Evolutionary conservation across 1,140 invertebrate genomes (phyloP), one percentile per base, ranked within the genome.

Genomic region (Zaprionus vittiger): DNA sequence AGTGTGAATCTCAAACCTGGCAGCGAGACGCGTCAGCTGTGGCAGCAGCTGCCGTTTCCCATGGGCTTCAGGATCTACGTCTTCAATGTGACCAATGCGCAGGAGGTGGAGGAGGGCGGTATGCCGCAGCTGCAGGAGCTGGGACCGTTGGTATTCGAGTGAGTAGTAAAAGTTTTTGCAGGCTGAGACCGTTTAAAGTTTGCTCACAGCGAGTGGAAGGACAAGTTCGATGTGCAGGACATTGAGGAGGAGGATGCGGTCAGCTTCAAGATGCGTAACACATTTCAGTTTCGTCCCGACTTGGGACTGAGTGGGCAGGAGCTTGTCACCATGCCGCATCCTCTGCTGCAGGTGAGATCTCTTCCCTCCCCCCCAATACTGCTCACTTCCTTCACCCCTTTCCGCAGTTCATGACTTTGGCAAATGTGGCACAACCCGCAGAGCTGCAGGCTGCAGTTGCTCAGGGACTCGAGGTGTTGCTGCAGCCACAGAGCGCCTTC

Each of bases 81-180:
- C 17, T 98, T 97, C 89, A 97, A 98, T 87, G 94, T 97, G 5
- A 96, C 96, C 17, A 80, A 80, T 74, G 49, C 55, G 0, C 14
- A 34, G 22, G 65, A 80, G 4, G 94, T 98, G 2, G 92, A 95
- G 44, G 93, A 94, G n/a, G 97, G 97, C 2, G 94, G 87, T 1
- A 95, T 95, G 57, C 96, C 96, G 0, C 94, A 94, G 17, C 74
- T 97, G 0, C 92, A 96, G 78, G 95, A 97, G 94, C 81, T 97
- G 9, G 96, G 96, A 66, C 96, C 96, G 1, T 96, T 94, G 91
- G 94, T 95, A 85, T 96, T 96, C 87, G 95, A 96, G 96, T 97
- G 93, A 95, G 94, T 94, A 1, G 1, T 5, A 7, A 1, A 4
- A 22, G 5, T 2, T 28, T 9, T 0, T 12, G 11, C 0, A 20